Evolutionary conservation across 1,140 invertebrate genomes (phyloP).

Genomic region (Bombus consobrinus): DNA sequence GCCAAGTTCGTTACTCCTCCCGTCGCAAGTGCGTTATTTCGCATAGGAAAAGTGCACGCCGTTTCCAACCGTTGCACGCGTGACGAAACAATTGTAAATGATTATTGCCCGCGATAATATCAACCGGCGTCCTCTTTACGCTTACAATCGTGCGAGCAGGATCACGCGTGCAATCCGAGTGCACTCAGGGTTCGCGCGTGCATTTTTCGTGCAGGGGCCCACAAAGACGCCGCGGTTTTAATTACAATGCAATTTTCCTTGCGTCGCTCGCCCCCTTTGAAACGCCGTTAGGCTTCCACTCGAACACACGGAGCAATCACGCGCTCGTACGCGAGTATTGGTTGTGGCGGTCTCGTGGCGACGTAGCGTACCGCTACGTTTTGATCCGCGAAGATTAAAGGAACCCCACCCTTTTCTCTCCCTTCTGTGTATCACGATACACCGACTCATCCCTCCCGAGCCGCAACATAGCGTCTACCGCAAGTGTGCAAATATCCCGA

Average conservation of each 20-base stretch:
- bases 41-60: neutral
- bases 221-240: constrained; percentile 72
- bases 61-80: neutral
- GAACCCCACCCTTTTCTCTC: constrained; percentile 69
- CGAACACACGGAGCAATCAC: constrained; percentile 81
- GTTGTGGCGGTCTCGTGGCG: constrained; percentile 32
- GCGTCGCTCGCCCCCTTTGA: constrained; percentile 76
- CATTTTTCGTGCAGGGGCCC: constrained; percentile 12
- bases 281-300: constrained; percentile 81
- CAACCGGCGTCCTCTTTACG: neutral
- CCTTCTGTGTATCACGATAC: constrained; percentile 24
- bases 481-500: constrained; percentile 70
- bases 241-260: constrained; percentile 82
- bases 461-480: constrained; percentile 37
- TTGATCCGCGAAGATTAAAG: constrained; percentile 82
- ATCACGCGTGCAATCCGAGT: neutral
- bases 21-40: neutral
- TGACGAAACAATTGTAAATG: neutral
- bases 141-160: neutral
- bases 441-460: constrained; percentile 13
- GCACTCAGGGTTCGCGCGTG: constrained; percentile 10
- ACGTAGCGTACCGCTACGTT: constrained; percentile 67
- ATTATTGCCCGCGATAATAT: constrained; percentile 22
- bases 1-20: neutral
- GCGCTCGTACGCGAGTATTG: constrained; percentile 63